Percentiles rank a stretch among this genome's conserved stretches.
Evolutionary conservation across 2,888 invertebrate species (phyloP).

Genomic region (Muschampia plurimacula): DNA sequence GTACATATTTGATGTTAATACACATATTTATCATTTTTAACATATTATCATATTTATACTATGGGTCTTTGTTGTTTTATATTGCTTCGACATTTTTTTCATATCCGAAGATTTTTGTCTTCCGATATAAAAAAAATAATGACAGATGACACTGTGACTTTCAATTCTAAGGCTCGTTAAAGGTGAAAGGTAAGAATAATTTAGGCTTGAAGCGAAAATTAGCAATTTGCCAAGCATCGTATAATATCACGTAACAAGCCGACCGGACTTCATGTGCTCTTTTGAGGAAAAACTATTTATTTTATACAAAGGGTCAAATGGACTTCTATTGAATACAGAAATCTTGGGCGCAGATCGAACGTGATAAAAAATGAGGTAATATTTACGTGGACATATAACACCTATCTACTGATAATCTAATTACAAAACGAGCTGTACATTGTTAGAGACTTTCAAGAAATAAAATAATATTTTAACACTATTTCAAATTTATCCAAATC

Average conservation of each 20-base stretch:
- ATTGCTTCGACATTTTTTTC: no score
- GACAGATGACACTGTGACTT: slow-evolving; percentile 10
- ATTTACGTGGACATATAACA: background rate
- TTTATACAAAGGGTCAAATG: slow-evolving; percentile 11
- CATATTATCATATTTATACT: no score
- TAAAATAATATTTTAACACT: no score
- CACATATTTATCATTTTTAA: no score
- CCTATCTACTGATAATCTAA: background rate
- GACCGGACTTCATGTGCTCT: slow-evolving; percentile 10
- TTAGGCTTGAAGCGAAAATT: slow-evolving; percentile 25
- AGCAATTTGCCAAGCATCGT: slow-evolving; percentile 23
- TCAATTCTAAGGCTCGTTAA: slow-evolving; percentile 5
- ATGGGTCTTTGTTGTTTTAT: no score
- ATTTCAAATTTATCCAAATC: no score
- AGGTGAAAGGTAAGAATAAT: slow-evolving; percentile 21
- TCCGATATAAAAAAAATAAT: background rate
- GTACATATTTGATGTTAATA: no score
- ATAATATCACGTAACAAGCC: slow-evolving; percentile 23
- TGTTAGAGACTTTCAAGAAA: no score
- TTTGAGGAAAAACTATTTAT: slow-evolving; percentile 12
- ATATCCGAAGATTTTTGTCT: no score
- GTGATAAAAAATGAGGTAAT: background rate
- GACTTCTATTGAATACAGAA: slow-evolving; percentile 3
- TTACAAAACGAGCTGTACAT: background rate
- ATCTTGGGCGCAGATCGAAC: background rate